Evolutionary conservation across 2,888 invertebrate genomes (phyloP).

Genomic region (Campoplex capitator): DNA sequence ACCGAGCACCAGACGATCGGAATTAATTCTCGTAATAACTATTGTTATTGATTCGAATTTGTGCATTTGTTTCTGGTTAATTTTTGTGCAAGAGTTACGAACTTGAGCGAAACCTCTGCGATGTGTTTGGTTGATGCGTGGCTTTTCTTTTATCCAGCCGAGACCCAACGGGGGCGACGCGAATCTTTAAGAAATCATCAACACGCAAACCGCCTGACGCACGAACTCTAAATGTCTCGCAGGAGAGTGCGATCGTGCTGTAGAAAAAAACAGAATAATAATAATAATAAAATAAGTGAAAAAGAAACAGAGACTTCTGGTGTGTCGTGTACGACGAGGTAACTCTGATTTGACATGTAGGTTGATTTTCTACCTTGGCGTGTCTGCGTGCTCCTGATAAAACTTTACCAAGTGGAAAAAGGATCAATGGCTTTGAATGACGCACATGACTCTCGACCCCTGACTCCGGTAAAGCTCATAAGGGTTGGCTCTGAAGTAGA

Average conservation of each 20-base stretch:
- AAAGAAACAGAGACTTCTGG: neutral
- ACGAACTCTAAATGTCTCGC: slow-evolving; percentile 5
- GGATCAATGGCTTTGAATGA: slow-evolving; percentile 27
- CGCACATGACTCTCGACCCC: slow-evolving; percentile 8
- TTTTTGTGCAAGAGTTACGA: neutral
- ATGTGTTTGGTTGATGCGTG: too few species aligned
- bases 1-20: neutral
- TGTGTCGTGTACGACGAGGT: neutral
- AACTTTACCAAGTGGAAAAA: slow-evolving; percentile 27
- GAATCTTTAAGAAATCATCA: slow-evolving; percentile 30
- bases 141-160: neutral
- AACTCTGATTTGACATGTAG: slow-evolving; percentile 20
- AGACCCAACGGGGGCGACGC: neutral
- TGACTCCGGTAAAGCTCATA: neutral
- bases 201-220: slow-evolving; percentile 48
- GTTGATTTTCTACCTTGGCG: slow-evolving; percentile 23
- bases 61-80: neutral
- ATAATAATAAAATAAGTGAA: neutral
- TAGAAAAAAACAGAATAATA: neutral
- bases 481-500: neutral
- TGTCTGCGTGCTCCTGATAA: slow-evolving; percentile 34
- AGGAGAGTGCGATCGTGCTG: neutral
- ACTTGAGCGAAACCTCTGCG: neutral
- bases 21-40: neutral
- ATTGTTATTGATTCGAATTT: neutral